Evolutionary conservation across 2,113 vertebrate genomes (phyloP).

Genomic region (Oryzias curvinotus): DNA sequence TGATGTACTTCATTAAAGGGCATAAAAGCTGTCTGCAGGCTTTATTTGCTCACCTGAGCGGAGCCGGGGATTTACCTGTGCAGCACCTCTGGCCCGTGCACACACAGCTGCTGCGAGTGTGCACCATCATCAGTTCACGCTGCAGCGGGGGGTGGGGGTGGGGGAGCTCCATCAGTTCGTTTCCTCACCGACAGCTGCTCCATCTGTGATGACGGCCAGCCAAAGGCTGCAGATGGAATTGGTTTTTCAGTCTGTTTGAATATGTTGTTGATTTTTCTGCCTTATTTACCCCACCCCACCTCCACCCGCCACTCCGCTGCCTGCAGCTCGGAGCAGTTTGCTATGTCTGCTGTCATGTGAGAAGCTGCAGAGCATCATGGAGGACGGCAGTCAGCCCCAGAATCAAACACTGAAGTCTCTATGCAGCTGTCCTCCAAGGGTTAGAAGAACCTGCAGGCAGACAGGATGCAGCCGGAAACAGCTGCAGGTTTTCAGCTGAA

Average conservation of each 20-base stretch:
- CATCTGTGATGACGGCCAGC: conserved; percentile 70
- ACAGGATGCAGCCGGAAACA: too few relatives aligned
- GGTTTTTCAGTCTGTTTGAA: conserved; percentile 82
- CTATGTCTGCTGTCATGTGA: too few relatives aligned
- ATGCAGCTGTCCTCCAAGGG: too few relatives aligned
- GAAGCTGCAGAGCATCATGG: too few relatives aligned
- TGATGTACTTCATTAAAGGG: conserved; percentile 74
- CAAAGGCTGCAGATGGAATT: conserved; percentile 82
- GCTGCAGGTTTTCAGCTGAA: too few relatives aligned
- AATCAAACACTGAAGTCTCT: too few relatives aligned
- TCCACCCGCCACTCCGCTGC: too few relatives aligned
- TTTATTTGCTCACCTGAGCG: conserved; percentile 69
- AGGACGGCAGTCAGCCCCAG: too few relatives aligned
- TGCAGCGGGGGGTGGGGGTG: too few relatives aligned
- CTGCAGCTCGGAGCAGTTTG: conserved; percentile 21
- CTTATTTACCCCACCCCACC: conserved; percentile 65
- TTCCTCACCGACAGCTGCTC: conserved; percentile 66
- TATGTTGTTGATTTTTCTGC: conserved; percentile 77
- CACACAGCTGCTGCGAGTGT: conserved; percentile 64
- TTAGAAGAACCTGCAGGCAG: too few relatives aligned
- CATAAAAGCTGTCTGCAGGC: conserved; percentile 57
- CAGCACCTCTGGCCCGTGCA: conserved; percentile 25
- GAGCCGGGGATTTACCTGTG: conserved; percentile 51
- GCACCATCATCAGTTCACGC: not conserved
- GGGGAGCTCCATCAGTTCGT: conserved; percentile 40